A percentile compares a stretch with the other conserved stretches of the same genome.
Evolutionary conservation across 2,888 invertebrate species (phyloP).

Genomic region (Lycocerus yunnanus): DNA sequence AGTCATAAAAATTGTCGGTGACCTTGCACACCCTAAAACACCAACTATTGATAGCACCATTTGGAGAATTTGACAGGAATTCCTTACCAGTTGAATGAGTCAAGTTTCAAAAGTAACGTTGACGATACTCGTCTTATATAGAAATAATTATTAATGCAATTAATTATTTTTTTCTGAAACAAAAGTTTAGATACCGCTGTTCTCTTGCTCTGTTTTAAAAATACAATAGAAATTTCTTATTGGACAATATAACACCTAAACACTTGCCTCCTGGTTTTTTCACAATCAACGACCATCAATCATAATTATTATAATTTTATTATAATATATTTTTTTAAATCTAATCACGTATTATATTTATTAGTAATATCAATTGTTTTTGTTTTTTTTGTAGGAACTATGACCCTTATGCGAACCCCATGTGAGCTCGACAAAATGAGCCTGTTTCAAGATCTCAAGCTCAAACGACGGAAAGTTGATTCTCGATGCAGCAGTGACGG

Average conservation of each 20-base stretch:
- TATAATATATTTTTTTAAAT: not conserved
- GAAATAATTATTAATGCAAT: too few species aligned
- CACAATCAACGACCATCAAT: not conserved
- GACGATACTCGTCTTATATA: too few species aligned
- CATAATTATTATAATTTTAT: not conserved
- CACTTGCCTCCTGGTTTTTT: not conserved
- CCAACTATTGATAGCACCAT: not conserved
- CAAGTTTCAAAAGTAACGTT: not conserved
- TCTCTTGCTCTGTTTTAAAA: not conserved
- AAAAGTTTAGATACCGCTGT: not conserved
- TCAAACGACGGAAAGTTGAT: slow-evolving; percentile 97
- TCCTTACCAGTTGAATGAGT: not conserved
- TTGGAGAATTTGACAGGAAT: not conserved
- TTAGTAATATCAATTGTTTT: not conserved
- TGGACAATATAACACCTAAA: not conserved
- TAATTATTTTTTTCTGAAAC: too few species aligned
- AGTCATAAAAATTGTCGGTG: not conserved
- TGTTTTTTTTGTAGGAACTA: slow-evolving; percentile 77
- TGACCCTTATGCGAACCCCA: slow-evolving; percentile 97
- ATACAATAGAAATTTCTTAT: not conserved
- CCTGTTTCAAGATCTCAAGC: slow-evolving; percentile 97
- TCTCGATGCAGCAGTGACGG: slow-evolving; percentile 96
- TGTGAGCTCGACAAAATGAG: slow-evolving; percentile 98
- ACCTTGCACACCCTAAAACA: not conserved
- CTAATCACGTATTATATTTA: not conserved